phyloP scores from a whole-genome alignment of 2,113 vertebrate species.

The Ctenomys sociabilis region DNA sequence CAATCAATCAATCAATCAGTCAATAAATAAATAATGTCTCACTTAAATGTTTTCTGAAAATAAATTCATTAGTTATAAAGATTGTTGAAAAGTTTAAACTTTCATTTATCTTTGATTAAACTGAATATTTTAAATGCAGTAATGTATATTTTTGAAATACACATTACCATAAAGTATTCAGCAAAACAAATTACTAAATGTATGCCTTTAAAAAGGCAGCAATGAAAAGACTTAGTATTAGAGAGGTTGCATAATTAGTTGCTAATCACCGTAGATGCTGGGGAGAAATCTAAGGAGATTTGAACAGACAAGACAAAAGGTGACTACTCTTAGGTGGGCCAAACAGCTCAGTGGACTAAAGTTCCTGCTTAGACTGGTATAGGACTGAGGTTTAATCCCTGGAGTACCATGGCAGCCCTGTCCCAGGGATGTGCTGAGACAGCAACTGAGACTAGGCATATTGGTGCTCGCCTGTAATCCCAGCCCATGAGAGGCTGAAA shows the following conservation, averaged over 20 bases:
- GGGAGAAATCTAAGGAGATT: not conserved
- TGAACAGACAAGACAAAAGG: not conserved
- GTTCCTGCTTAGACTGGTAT: no score
- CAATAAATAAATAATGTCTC: no score
- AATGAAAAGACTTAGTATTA: not conserved
- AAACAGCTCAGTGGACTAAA: no score
- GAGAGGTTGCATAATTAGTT: not conserved
- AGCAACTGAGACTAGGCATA: no score
- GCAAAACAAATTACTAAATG: slow-evolving; percentile 24
- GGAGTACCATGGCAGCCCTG: no score
- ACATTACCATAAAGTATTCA: slow-evolving; percentile 1
- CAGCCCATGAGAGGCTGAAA: no score
- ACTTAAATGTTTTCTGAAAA: slow-evolving; percentile 62
- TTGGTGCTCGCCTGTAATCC: no score
- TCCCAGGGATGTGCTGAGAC: no score
- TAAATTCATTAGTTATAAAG: not conserved
- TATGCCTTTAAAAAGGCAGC: not conserved
- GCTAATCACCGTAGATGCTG: not conserved
- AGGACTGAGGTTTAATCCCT: no score
- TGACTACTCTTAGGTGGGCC: no score
- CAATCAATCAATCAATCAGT: no score
- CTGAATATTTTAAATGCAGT: not conserved
- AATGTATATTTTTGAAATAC: not conserved
- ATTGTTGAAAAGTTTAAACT: not conserved
- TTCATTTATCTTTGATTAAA: slow-evolving; percentile 16